These are phyloP conservation scores for Cryptops parisi DNA, from an alignment of 2,888 invertebrate species.

Conservation along the genomic window DNA sequence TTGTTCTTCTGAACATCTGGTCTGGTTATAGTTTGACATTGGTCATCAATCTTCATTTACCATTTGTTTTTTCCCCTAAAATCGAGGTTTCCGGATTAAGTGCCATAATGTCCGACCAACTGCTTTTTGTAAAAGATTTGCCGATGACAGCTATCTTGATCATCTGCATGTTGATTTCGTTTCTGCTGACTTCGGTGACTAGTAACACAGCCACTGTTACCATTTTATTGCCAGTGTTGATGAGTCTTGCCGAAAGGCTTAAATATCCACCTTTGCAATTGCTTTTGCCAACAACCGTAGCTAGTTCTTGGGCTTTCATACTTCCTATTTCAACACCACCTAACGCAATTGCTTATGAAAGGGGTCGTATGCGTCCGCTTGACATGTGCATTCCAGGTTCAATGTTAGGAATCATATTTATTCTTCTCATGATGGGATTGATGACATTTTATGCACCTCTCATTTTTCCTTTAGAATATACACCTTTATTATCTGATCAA, in stretches of 20 bases:
- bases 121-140: not conserved
- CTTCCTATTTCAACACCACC: slow-evolving; percentile 8
- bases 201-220: slow-evolving; percentile 3
- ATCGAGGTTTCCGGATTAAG: not conserved
- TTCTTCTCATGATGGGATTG: not conserved
- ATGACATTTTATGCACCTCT: not conserved
- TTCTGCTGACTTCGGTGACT: not conserved
- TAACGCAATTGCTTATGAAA: slow-evolving; percentile 3
- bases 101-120: not conserved
- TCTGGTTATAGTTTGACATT: no score
- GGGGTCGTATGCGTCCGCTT: not conserved
- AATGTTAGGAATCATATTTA: not conserved
- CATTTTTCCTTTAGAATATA: not conserved
- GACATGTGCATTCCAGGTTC: not conserved
- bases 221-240: slow-evolving; percentile 2
- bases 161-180: not conserved
- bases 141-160: not conserved
- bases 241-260: not conserved
- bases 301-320: not conserved
- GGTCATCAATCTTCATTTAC: no score
- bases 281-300: not conserved
- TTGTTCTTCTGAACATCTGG: not conserved
- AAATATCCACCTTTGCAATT: not conserved
- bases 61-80: not conserved
- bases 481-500: no score